These are phyloP conservation scores for Dugesia japonica DNA, from an alignment of 2,888 invertebrate genomes.

Conservation along the genomic window DNA sequence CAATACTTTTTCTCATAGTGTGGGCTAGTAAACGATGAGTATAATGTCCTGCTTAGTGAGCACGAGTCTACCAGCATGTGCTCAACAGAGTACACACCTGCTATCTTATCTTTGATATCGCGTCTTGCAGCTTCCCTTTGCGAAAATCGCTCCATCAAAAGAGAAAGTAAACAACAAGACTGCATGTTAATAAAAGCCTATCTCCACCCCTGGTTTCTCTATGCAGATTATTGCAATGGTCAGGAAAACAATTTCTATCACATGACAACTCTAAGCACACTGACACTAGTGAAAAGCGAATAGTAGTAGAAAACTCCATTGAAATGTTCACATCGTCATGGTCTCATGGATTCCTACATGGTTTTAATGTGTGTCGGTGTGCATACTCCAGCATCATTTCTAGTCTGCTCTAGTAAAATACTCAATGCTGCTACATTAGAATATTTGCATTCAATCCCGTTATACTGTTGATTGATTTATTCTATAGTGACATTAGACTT, in stretches of 20 bases:
- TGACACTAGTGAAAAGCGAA: not conserved
- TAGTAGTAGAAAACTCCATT: conserved; percentile 16
- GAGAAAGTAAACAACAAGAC: conserved; percentile 20
- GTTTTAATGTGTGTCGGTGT: conserved; percentile 20
- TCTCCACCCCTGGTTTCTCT: conserved; percentile 20
- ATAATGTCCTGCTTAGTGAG: conserved; percentile 14
- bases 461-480: conserved; percentile 20
- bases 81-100: conserved; percentile 20
- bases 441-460: conserved; percentile 20
- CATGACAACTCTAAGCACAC: conserved; percentile 4
- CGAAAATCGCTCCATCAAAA: conserved; percentile 16
- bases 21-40: conserved; percentile 20
- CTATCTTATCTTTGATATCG: conserved; percentile 16
- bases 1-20: not conserved
- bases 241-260: conserved; percentile 12
- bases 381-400: conserved; percentile 20
- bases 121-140: conserved; percentile 16
- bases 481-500: conserved; percentile 1
- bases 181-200: conserved; percentile 20
- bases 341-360: conserved; percentile 20
- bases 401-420: conserved; percentile 4
- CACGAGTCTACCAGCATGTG: conserved; percentile 20
- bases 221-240: not conserved
- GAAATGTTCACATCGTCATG: conserved; percentile 20
- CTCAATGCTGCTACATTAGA: conserved; percentile 20